Conservation (phyloP, 2,888 invertebrate species). For the Hartigia nigra region DNA sequence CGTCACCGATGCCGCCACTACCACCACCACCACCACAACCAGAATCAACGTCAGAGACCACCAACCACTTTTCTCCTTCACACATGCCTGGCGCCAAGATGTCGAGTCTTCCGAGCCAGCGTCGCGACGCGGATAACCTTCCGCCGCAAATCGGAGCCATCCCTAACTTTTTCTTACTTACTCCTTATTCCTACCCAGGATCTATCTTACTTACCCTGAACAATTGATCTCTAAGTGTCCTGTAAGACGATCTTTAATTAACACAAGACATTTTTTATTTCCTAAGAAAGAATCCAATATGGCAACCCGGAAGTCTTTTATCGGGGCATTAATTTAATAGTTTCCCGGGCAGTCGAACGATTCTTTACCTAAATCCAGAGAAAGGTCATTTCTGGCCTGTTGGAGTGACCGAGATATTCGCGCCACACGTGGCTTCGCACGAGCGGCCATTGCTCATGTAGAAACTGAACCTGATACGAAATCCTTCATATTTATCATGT, state of each 20-base stretch:
- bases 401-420: neutral
- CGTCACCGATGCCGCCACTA: neutral
- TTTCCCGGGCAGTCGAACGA: neutral
- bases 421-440: neutral
- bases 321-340: neutral
- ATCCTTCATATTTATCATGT: neutral
- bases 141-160: neutral
- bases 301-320: neutral
- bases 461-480: slow-evolving; percentile 1
- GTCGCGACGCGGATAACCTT: slow-evolving; percentile 37
- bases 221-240: neutral
- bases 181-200: neutral
- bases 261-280: neutral
- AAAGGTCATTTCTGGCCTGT: neutral
- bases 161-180: neutral
- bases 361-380: neutral
- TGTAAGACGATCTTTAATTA: neutral
- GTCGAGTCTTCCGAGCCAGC: slow-evolving; percentile 36
- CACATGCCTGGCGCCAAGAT: slow-evolving; percentile 35
- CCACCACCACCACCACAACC: neutral
- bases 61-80: slow-evolving; percentile 20
- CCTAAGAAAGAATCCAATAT: neutral
- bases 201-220: neutral
- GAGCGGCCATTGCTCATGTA: slow-evolving; percentile 18
- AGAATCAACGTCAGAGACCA: neutral